phyloP scores from a whole-genome alignment of 2,888 invertebrate genomes.

The Eristalinus sepulchralis region DNA sequence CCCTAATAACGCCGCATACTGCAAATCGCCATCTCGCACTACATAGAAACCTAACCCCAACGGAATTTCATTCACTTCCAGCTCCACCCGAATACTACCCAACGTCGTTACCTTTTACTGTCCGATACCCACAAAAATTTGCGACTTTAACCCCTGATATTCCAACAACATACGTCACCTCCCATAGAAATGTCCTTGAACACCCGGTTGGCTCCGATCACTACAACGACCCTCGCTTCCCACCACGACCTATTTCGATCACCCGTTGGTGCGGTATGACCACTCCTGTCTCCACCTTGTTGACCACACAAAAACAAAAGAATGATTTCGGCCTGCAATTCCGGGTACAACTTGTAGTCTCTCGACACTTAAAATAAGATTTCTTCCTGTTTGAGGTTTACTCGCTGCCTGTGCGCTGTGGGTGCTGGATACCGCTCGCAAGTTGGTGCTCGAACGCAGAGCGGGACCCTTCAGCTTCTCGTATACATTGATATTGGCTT shows the following conservation, averaged over 20 bases:
- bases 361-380: background rate
- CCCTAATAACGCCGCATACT: conserved; percentile 18
- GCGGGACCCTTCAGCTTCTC: conserved; percentile 29
- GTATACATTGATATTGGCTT: conserved; percentile 31
- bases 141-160: background rate
- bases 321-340: background rate
- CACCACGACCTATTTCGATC: background rate
- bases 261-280: background rate
- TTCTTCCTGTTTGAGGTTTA: background rate
- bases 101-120: background rate
- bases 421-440: background rate
- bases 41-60: conserved; percentile 10
- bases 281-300: background rate
- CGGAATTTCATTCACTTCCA: conserved; percentile 1
- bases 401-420: background rate
- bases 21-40: conserved; percentile 27
- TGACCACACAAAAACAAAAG: background rate
- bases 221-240: background rate
- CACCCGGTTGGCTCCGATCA: background rate
- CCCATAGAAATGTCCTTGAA: conserved; percentile 7
- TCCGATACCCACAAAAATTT: background rate
- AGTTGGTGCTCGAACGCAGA: background rate
- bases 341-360: background rate
- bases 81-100: background rate
- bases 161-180: background rate